Conservation (phyloP, 2,888 invertebrate genomes). For the Drepanosiphum platanoidis region DNA sequence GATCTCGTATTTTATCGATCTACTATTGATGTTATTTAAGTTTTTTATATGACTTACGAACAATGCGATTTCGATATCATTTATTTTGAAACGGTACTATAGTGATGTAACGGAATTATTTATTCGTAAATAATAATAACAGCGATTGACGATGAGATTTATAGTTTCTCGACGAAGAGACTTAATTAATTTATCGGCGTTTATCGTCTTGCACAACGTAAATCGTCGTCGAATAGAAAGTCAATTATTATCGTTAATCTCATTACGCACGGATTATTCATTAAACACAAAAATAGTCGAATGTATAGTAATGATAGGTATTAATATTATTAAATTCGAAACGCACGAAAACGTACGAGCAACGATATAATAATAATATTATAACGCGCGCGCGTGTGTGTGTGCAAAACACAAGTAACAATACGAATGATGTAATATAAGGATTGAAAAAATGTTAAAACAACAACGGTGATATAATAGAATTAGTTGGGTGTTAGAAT, state of each 20-base stretch:
- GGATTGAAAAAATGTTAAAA: too few species aligned
- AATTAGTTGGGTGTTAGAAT: too few species aligned
- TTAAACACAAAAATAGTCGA: not conserved
- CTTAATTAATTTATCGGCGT: too few species aligned
- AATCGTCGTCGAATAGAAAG: constrained; percentile 15
- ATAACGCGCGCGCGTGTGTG: too few species aligned
- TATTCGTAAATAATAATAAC: not conserved
- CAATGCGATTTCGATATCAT: too few species aligned
- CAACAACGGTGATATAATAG: too few species aligned
- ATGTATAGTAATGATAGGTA: not conserved
- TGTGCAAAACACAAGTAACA: not conserved
- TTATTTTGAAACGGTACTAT: too few species aligned
- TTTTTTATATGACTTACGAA: too few species aligned
- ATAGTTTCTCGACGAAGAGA: not conserved
- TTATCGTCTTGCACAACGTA: not conserved
- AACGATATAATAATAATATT: constrained; percentile 17
- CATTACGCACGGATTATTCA: not conserved
- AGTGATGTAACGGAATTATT: too few species aligned
- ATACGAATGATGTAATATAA: not conserved
- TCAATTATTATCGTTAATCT: not conserved
- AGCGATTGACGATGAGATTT: not conserved
- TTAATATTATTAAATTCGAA: not conserved
- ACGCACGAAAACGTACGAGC: not conserved
- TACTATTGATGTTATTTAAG: too few species aligned
- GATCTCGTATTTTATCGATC: too few species aligned